A percentile compares a stretch with the other conserved stretches of the same genome.
phyloP scores from a whole-genome alignment of 1,140 invertebrate genomes.

The Meloidogyne exigua region DNA sequence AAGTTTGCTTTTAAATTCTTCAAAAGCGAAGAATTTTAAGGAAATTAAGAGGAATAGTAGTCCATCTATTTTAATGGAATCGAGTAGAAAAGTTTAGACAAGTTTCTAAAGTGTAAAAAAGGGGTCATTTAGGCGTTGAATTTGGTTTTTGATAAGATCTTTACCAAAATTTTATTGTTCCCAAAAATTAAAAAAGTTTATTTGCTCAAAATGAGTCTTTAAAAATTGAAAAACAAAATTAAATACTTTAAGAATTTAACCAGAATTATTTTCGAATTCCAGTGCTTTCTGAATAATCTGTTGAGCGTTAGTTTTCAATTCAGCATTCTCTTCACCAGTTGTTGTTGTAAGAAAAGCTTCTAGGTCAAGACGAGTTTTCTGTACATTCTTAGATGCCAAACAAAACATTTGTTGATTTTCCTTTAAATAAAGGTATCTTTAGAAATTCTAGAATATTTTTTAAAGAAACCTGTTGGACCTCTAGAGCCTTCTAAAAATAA shows the following conservation, averaged over 20 bases:
- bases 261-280: not conserved
- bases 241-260: not conserved
- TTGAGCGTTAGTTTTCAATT: slow-evolving; percentile 11
- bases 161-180: no score
- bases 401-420: slow-evolving; percentile 25
- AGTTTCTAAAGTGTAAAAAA: no score
- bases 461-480: not conserved
- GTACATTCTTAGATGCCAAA: slow-evolving; percentile 13
- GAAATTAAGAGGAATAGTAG: slow-evolving; percentile 28
- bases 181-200: no score
- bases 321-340: not conserved
- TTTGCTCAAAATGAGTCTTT: no score
- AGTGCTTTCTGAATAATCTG: not conserved
- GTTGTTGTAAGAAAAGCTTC: not conserved
- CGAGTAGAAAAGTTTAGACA: not conserved
- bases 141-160: no score
- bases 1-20: slow-evolving; percentile 12
- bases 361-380: slow-evolving; percentile 19
- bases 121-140: no score
- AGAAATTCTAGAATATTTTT: not conserved
- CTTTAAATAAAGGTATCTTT: not conserved
- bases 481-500: not conserved
- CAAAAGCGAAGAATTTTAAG: not conserved
- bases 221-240: not conserved
- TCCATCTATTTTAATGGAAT: slow-evolving; percentile 13